Conservation (phyloP, 2,797 vertebrate genomes). For the Coranthus polyacanthus region DNA sequence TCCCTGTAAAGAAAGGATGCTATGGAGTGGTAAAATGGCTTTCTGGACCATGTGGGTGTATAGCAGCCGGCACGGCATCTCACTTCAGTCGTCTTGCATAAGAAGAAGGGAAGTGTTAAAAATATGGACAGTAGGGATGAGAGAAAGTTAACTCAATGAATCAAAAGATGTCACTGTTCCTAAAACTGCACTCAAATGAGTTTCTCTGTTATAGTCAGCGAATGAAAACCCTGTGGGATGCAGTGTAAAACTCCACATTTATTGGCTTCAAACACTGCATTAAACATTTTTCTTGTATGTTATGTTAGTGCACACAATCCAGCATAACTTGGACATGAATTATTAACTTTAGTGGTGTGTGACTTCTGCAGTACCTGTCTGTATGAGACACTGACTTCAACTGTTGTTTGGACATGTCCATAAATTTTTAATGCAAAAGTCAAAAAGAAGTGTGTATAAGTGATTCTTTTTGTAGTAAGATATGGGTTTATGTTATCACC, state of each 20-base stretch:
- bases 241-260: conserved; percentile 3
- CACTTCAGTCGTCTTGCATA: conserved; percentile 17
- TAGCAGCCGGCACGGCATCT: conserved; percentile 1
- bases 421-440: conserved; percentile 27
- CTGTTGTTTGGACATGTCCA: conserved; percentile 27
- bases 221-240: conserved; percentile 11
- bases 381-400: conserved; percentile 4
- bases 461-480: not conserved
- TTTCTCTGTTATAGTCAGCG: conserved; percentile 9
- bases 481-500: conserved; percentile 50
- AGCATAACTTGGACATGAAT: conserved; percentile 32
- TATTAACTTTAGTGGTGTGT: conserved; percentile 29
- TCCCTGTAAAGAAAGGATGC: conserved; percentile 26
- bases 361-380: conserved; percentile 19
- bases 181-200: conserved; percentile 23
- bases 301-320: conserved; percentile 2
- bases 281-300: conserved; percentile 6
- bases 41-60: not conserved
- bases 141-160: conserved; percentile 19
- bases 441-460: conserved; percentile 14
- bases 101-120: conserved; percentile 19
- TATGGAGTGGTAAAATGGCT: conserved; percentile 19
- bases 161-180: conserved; percentile 31
- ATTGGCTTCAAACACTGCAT: conserved; percentile 22
- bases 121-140: conserved; percentile 25